phyloP scores from a whole-genome alignment of 2,888 invertebrate species.

The Deilephila elpenor region DNA sequence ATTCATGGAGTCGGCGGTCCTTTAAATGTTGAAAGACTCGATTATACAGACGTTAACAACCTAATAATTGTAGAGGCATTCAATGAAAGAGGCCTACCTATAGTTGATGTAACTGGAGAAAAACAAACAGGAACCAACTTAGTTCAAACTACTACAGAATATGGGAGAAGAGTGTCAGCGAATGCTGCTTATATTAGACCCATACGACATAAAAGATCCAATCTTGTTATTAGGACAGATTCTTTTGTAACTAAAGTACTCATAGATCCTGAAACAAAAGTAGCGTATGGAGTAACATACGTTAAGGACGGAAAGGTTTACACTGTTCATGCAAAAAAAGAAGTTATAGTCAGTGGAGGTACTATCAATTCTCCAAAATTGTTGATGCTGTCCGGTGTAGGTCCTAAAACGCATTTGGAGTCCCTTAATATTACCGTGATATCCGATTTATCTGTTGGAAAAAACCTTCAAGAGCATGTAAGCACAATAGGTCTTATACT shows the following conservation, averaged over 20 bases:
- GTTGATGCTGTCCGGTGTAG: conserved; percentile 87
- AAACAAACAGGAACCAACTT: conserved; percentile 86
- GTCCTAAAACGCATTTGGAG: conserved; percentile 83
- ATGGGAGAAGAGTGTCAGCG: conserved; percentile 86
- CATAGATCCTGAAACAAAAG: conserved; percentile 84
- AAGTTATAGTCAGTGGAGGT: conserved; percentile 86
- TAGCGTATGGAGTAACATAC: conserved; percentile 74
- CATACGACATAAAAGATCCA: conserved; percentile 80
- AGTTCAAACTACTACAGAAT: conserved; percentile 84
- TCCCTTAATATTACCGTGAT: conserved; percentile 82
- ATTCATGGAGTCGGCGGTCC: conserved; percentile 87
- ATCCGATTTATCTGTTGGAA: conserved; percentile 88
- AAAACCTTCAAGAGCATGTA: conserved; percentile 90
- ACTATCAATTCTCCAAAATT: conserved; percentile 86
- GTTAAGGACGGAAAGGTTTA: conserved; percentile 70
- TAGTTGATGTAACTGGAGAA: conserved; percentile 85
- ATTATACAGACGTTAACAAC: conserved; percentile 86
- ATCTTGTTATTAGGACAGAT: conserved; percentile 79
- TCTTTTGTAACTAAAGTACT: conserved; percentile 84
- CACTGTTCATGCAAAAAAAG: conserved; percentile 82
- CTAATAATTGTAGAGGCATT: conserved; percentile 85
- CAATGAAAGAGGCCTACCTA: conserved; percentile 85
- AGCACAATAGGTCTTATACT: conserved; percentile 84
- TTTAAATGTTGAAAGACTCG: conserved; percentile 86
- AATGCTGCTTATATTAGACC: conserved; percentile 88